Evolutionary conservation across 2,888 invertebrate genomes (phyloP), one percentile per base, ranked within the genome.

Genomic region (Stenodema calcarata): DNA sequence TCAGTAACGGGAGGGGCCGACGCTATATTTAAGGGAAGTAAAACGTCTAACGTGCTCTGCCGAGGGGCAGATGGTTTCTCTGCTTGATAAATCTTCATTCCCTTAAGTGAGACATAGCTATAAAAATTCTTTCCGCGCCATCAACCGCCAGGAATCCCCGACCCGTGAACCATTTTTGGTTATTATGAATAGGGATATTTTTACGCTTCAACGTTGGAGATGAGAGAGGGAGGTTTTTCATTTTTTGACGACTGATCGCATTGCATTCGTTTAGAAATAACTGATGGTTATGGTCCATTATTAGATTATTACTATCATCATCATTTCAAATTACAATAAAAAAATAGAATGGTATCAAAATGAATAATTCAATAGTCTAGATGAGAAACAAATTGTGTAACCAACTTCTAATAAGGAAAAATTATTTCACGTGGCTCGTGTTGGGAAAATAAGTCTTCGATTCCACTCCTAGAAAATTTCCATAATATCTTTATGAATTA

Each of bases 51-150:
- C 62, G 62, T 62, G 23, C 62, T 18, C n/a, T 73, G 18, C 18
- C 7, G 35, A 73, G 70, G 70, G 73, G 35, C 30, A 62, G 62
- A 62, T 62, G 62, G 23, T 62, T 62, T 41, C 35, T 35, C 35
- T 14, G 4, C 35, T 35, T 28, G 41, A 80, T 80, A 80, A 80
- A 80, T 80, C 80, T 80, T 80, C 80, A 80, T 80, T 80, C 54
- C 47, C 47, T 47, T 30, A 80, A 80, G 47, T 50, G 47, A 44
- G 50, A 80, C 80, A 54, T 27, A 80, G 80, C 80, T 50, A 80
- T 80, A 80, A 80, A 80, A 80, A 80, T 80, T 50, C 80, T 80
- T 80, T 80, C 80, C 80, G 50, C 50, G 30, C 80, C 80, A 80
- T 80, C 80, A 80, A 80, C 50, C 80, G 50, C 28, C 50, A 80